Evolutionary conservation across 2,113 vertebrate genomes (phyloP).

Genomic region (Microtus montanus): DNA sequence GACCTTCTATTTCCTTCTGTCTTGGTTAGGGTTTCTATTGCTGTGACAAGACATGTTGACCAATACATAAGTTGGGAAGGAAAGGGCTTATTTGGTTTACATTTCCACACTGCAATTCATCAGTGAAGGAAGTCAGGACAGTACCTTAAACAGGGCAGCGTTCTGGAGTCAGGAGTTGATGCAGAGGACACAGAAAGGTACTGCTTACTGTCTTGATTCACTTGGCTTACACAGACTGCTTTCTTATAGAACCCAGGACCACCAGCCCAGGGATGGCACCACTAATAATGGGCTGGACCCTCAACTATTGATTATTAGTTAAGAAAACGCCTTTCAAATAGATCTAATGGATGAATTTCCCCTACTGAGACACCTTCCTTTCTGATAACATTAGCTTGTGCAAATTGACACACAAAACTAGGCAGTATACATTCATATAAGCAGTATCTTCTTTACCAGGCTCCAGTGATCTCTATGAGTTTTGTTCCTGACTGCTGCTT

Average conservation of each 20-base stretch:
- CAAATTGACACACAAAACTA: background rate
- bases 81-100: background rate
- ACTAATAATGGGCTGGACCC: background rate
- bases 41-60: background rate
- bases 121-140: background rate
- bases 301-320: background rate
- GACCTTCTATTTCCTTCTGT: background rate
- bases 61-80: background rate
- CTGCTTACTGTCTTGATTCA: background rate
- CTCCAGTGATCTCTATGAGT: background rate
- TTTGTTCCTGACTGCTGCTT: background rate
- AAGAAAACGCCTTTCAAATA: background rate
- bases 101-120: background rate
- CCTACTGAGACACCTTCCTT: background rate
- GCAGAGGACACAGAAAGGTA: background rate
- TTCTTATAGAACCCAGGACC: background rate
- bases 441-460: background rate
- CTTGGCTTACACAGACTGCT: background rate
- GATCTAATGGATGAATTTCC: background rate
- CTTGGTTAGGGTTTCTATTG: background rate
- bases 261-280: background rate
- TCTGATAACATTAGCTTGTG: background rate
- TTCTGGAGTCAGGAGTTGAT: background rate
- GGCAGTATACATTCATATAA: background rate
- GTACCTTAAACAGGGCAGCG: background rate